Evolutionary conservation across 1,140 invertebrate species (phyloP).

Genomic region (Plodia interpunctella): DNA sequence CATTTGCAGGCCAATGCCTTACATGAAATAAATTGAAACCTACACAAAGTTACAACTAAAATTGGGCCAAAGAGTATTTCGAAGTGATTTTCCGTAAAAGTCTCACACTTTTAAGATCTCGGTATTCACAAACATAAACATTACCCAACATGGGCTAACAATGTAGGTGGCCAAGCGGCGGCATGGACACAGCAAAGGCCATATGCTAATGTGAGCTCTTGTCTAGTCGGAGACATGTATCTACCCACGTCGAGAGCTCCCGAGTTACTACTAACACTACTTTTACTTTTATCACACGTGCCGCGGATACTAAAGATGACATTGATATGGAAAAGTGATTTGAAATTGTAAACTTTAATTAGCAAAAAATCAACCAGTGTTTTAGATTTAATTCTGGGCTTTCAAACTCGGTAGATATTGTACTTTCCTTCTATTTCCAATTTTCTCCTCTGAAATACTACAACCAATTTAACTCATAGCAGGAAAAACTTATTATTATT

Average conservation of each 20-base stretch:
- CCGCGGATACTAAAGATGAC: not conserved
- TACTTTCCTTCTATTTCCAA: no score
- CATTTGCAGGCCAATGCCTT: no score
- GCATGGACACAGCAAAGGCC: conserved; percentile 33
- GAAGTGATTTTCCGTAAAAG: no score
- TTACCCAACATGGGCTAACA: conserved; percentile 1
- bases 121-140: not conserved
- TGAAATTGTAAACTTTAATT: not conserved
- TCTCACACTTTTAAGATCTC: no score
- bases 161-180: conserved; percentile 15
- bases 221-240: conserved; percentile 36
- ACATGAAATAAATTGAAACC: no score
- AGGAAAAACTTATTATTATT: no score
- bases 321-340: not conserved
- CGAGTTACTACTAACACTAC: conserved; percentile 23
- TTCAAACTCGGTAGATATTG: no score
- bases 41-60: no score
- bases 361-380: not conserved
- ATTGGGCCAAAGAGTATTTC: no score
- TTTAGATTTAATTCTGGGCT: no score
- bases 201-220: conserved; percentile 40
- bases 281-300: conserved; percentile 38
- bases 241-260: conserved; percentile 24
- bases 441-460: no score
- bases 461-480: no score